phyloP scores from a whole-genome alignment of 2,113 vertebrate genomes.

The Helogale parvula region DNA sequence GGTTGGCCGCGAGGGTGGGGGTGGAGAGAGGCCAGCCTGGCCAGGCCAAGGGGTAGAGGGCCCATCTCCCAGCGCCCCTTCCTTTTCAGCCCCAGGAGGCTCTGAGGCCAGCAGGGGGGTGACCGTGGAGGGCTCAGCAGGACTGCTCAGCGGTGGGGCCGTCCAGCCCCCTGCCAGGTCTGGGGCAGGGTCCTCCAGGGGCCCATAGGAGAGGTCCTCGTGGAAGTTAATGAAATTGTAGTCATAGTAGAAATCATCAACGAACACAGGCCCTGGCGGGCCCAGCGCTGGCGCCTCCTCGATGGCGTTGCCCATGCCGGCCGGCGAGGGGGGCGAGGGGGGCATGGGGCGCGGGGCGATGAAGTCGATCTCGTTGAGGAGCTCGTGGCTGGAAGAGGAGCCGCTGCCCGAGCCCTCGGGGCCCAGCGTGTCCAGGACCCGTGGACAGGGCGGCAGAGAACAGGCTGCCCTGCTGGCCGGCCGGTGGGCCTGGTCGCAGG shows the following conservation, averaged over 20 bases:
- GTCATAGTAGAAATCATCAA: constrained; percentile 98
- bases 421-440: constrained; percentile 58
- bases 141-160: not conserved
- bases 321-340: constrained; percentile 47
- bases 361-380: constrained; percentile 90
- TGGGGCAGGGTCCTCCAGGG: constrained; percentile 71
- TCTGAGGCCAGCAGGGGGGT: not conserved
- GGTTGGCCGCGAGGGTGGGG: not conserved
- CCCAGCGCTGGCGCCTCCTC: constrained; percentile 83
- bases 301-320: constrained; percentile 80
- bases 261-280: constrained; percentile 84
- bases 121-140: not conserved
- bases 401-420: constrained; percentile 94
- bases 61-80: accelerated
- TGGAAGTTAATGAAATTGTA: constrained; percentile 99
- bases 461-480: constrained; percentile 83
- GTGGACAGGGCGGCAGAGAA: constrained; percentile 82
- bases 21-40: not conserved
- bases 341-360: constrained; percentile 76
- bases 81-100: not conserved
- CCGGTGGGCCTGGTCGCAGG: constrained; percentile 86
- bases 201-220: constrained; percentile 91
- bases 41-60: not conserved
- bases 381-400: constrained; percentile 89
- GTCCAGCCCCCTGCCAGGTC: not conserved